phyloP scores from a whole-genome alignment of 2,888 invertebrate genomes.

The Dicyrtomina minuta region DNA sequence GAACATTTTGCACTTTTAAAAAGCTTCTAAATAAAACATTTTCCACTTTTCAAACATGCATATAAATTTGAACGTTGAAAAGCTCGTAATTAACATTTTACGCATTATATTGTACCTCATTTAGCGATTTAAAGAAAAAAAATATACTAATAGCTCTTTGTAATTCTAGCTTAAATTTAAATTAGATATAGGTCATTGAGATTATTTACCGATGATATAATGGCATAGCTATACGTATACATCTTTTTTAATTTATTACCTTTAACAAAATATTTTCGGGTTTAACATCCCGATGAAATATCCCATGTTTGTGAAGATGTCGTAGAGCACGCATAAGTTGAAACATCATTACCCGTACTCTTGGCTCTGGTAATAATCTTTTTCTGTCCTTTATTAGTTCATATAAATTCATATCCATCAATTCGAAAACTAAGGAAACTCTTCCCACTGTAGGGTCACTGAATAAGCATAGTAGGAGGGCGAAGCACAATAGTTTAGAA shows the following conservation, averaged over 20 bases:
- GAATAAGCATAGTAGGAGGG: conserved; percentile 49
- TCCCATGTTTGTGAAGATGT: conserved; percentile 65
- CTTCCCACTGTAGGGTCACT: conserved; percentile 65
- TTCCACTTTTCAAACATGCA: too few relatives aligned
- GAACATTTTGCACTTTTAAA: too few relatives aligned
- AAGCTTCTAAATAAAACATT: too few relatives aligned
- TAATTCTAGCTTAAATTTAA: too few relatives aligned
- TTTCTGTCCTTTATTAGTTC: conserved; percentile 64
- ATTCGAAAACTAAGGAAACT: conserved; percentile 66
- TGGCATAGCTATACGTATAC: conserved; percentile 1
- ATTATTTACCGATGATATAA: neutral
- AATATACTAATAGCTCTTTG: too few relatives aligned
- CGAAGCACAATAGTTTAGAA: too few relatives aligned
- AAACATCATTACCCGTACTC: conserved; percentile 63
- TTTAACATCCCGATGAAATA: conserved; percentile 71
- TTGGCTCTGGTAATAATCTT: conserved; percentile 61
- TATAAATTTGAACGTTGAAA: too few relatives aligned
- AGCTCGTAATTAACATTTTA: too few relatives aligned
- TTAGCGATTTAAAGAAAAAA: too few relatives aligned
- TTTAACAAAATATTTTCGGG: conserved; percentile 70
- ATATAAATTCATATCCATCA: conserved; percentile 71
- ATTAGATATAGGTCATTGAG: too few relatives aligned
- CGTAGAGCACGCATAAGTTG: conserved; percentile 65
- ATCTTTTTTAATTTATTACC: too few relatives aligned
- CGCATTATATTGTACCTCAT: too few relatives aligned